Evolutionary conservation across 2,888 invertebrate species (phyloP).

Genomic region (Spilosoma lubricipeda): DNA sequence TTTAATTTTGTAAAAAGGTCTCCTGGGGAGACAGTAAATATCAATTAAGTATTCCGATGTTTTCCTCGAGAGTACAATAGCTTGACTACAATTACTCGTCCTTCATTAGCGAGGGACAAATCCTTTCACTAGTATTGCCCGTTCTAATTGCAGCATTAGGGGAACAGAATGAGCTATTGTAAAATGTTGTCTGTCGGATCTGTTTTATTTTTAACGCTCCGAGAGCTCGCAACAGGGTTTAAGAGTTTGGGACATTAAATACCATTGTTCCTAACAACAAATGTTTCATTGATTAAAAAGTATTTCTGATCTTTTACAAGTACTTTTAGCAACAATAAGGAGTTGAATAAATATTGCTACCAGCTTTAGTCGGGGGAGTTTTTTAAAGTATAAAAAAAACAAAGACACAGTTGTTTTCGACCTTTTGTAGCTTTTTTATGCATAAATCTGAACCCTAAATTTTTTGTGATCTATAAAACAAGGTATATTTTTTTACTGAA

Average conservation of each 20-base stretch:
- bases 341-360: background rate
- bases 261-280: conserved; percentile 60
- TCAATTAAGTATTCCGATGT: conserved; percentile 66
- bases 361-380: background rate
- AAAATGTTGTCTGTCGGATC: conserved; percentile 62
- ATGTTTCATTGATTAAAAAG: conserved; percentile 50
- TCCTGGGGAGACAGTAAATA: conserved; percentile 61
- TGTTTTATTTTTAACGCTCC: conserved; percentile 74
- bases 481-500: too few relatives aligned
- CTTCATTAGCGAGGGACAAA: conserved; percentile 80
- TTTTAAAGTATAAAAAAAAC: background rate
- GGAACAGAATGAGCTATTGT: conserved; percentile 76
- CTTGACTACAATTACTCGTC: conserved; percentile 68
- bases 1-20: conserved; percentile 65
- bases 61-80: conserved; percentile 62
- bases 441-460: background rate
- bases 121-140: conserved; percentile 75
- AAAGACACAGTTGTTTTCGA: background rate
- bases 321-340: conserved; percentile 33
- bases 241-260: conserved; percentile 55
- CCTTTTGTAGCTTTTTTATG: background rate
- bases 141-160: conserved; percentile 80
- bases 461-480: background rate
- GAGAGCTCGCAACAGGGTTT: conserved; percentile 64
- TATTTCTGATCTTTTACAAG: conserved; percentile 45